Conservation (phyloP, 1,140 invertebrate genomes). For the Cotesia typhae region DNA sequence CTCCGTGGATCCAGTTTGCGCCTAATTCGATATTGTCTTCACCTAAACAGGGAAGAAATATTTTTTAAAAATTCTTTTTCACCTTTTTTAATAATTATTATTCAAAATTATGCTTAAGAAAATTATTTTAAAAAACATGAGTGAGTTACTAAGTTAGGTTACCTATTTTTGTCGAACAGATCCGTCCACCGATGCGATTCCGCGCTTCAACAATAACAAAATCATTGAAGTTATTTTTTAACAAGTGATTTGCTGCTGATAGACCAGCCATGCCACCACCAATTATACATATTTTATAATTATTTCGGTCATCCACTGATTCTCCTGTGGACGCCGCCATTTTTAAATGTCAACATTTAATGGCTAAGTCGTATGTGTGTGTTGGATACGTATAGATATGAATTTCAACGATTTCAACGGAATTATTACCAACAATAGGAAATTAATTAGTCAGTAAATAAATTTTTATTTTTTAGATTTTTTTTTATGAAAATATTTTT, state of each 20-base stretch:
- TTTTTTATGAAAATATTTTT: no score
- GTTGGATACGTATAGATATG: no score
- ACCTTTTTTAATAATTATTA: background rate
- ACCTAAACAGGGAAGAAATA: conserved; percentile 54
- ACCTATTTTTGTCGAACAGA: conserved; percentile 79
- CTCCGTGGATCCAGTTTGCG: conserved; percentile 94
- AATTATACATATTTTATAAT: conserved; percentile 81
- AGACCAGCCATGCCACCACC: conserved; percentile 88
- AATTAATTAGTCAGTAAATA: no score
- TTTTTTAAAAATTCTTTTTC: background rate
- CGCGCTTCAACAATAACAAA: conserved; percentile 84
- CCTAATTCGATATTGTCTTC: conserved; percentile 79
- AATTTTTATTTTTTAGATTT: no score
- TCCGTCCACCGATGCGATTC: conserved; percentile 81
- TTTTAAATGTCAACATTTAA: conserved; percentile 40
- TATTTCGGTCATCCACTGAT: conserved; percentile 55
- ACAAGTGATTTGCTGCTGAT: conserved; percentile 83
- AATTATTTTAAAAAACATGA: conserved; percentile 17
- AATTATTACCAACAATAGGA: no score
- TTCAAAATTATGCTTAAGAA: no score
- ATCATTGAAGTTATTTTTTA: conserved; percentile 81
- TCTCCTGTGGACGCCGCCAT: conserved; percentile 61
- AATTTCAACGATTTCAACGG: no score
- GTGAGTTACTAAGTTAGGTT: conserved; percentile 63
- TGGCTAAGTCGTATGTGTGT: no score